Percentiles rank a stretch among this genome's conserved stretches.
Evolutionary conservation across 2,113 vertebrate genomes (phyloP).

Genomic region (Anolis carolinensis): DNA sequence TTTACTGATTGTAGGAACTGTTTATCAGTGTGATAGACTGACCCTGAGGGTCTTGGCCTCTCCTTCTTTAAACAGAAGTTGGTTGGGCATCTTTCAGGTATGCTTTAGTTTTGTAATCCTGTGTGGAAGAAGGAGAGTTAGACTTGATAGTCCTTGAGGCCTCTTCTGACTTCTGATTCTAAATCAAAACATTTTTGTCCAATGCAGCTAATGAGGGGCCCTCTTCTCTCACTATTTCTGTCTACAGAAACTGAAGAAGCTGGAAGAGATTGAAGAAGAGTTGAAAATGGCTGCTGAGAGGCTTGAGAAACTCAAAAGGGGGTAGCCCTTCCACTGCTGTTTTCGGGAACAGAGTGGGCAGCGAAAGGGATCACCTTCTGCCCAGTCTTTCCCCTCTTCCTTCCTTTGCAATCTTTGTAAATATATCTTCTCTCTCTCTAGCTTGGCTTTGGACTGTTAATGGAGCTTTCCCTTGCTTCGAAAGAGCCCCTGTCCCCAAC

Average conservation of each 20-base stretch:
- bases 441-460: constrained; percentile 46
- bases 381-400: background rate
- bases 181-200: background rate
- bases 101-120: too few species aligned
- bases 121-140: too few species aligned
- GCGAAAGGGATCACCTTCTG: background rate
- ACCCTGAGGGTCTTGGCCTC: background rate
- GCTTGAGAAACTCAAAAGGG: constrained; percentile 72
- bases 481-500: too few species aligned
- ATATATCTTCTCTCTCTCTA: background rate
- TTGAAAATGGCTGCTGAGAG: constrained; percentile 77
- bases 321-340: accelerated
- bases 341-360: background rate
- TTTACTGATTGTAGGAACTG: too few species aligned
- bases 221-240: background rate
- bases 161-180: too few species aligned
- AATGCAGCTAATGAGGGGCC: background rate
- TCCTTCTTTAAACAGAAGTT: too few species aligned
- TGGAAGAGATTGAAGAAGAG: constrained; percentile 78
- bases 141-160: too few species aligned
- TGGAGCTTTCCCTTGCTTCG: background rate
- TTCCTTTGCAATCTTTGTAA: background rate
- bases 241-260: constrained; percentile 61
- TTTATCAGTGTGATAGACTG: too few species aligned
- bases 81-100: too few species aligned